Percentiles rank a stretch among this genome's conserved stretches.
These are phyloP conservation scores for Ornithorhynchus anatinus DNA, from an alignment of 2,113 vertebrate species.

Conservation along the genomic window DNA sequence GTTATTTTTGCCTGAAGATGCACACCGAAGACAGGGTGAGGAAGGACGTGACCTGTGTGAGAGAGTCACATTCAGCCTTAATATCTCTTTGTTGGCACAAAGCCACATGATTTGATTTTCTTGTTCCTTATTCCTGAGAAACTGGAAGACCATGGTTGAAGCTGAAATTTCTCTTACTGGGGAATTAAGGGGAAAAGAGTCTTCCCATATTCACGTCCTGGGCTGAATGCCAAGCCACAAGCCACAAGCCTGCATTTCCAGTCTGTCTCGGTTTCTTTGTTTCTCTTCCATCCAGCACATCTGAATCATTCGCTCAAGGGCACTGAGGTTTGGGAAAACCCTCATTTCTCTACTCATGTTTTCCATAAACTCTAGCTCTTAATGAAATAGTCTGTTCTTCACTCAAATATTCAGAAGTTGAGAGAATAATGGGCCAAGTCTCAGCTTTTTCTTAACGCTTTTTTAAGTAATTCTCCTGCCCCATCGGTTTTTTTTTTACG, in stretches of 20 bases:
- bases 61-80: background rate
- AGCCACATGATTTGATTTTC: background rate
- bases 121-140: background rate
- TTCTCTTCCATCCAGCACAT: accelerated
- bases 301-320: background rate
- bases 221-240: background rate
- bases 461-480: background rate
- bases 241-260: background rate
- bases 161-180: background rate
- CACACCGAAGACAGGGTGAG: too few relatives aligned
- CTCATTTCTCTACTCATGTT: background rate
- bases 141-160: background rate
- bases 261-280: background rate
- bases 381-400: background rate
- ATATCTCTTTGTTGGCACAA: background rate
- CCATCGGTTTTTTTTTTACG: too few relatives aligned
- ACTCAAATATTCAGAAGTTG: background rate
- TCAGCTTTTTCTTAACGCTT: background rate
- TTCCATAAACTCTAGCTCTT: background rate
- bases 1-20: background rate
- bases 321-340: background rate
- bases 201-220: background rate
- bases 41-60: too few relatives aligned
- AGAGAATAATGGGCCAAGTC: background rate
- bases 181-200: background rate